Evolutionary conservation across 2,888 invertebrate genomes (phyloP).

Genomic region (Erebia aethiops): DNA sequence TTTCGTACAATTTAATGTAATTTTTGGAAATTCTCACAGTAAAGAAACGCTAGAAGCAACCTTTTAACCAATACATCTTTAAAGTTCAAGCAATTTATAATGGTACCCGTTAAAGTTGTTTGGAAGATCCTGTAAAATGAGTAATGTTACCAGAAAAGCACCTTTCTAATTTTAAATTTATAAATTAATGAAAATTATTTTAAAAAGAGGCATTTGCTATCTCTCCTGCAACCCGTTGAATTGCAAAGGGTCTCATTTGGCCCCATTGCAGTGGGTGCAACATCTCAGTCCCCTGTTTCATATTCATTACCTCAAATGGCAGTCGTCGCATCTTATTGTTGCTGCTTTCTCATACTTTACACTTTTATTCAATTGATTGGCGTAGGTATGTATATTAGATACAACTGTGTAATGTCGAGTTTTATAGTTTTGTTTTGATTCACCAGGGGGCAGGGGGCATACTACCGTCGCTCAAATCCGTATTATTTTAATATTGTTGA

Average conservation of each 20-base stretch:
- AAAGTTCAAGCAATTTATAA: no score
- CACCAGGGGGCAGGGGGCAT: not conserved
- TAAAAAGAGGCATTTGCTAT: constrained; percentile 44
- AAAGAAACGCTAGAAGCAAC: no score
- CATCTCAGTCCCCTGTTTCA: constrained; percentile 46
- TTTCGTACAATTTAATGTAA: no score
- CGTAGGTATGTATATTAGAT: not conserved
- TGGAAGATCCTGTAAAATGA: no score
- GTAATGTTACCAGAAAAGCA: no score
- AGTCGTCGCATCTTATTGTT: constrained; percentile 24
- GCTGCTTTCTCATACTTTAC: constrained; percentile 19
- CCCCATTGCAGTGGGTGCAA: constrained; percentile 22
- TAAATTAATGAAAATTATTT: no score
- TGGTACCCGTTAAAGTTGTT: no score
- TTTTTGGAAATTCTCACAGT: no score
- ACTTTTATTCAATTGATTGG: constrained; percentile 3
- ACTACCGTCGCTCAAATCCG: no score
- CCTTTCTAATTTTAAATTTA: no score
- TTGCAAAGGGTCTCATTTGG: constrained; percentile 57
- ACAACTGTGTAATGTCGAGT: not conserved
- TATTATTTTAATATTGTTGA: no score
- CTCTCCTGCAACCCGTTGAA: constrained; percentile 67
- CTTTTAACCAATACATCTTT: no score
- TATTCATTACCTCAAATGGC: constrained; percentile 52
- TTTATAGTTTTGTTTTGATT: not conserved